Percentiles rank a stretch among this genome's conserved stretches.
phyloP scores from a whole-genome alignment of 2,888 invertebrate genomes.

The Aphrophora alni region DNA sequence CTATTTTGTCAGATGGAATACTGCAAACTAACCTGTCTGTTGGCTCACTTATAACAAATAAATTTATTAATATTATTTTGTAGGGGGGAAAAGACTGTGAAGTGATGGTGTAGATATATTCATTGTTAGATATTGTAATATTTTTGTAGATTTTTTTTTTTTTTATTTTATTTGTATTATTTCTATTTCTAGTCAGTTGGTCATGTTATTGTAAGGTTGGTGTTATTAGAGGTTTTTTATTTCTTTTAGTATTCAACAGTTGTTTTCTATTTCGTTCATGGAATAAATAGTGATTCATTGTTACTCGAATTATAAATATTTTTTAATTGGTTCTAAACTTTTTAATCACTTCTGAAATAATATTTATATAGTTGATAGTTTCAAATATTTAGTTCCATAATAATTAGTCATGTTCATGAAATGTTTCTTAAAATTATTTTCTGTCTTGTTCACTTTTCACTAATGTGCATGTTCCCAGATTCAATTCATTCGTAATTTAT shows the following conservation, averaged over 20 bases:
- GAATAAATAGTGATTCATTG: background rate
- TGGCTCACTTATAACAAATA: background rate
- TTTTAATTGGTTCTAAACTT: no score
- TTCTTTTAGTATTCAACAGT: background rate
- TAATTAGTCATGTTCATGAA: no score
- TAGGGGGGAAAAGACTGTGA: background rate
- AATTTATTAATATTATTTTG: background rate
- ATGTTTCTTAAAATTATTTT: no score
- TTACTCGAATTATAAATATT: no score
- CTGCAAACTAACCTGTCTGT: background rate
- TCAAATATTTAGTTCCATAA: no score
- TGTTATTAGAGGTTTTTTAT: conserved; percentile 24
- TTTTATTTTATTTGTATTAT: conserved; percentile 30
- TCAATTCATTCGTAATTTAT: no score
- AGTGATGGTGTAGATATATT: background rate
- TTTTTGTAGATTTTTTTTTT: conserved; percentile 35
- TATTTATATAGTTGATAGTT: no score
- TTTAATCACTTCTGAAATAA: no score
- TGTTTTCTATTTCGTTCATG: background rate
- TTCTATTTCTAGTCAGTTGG: conserved; percentile 37
- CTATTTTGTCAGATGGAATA: background rate
- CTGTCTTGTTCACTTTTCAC: no score
- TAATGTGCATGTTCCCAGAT: no score
- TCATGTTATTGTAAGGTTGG: conserved; percentile 33
- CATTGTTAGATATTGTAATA: conserved; percentile 30